Evolutionary conservation across 2,797 vertebrate species (phyloP), one percentile per base, ranked within the genome.

Genomic region (Rhinoraja longicauda): DNA sequence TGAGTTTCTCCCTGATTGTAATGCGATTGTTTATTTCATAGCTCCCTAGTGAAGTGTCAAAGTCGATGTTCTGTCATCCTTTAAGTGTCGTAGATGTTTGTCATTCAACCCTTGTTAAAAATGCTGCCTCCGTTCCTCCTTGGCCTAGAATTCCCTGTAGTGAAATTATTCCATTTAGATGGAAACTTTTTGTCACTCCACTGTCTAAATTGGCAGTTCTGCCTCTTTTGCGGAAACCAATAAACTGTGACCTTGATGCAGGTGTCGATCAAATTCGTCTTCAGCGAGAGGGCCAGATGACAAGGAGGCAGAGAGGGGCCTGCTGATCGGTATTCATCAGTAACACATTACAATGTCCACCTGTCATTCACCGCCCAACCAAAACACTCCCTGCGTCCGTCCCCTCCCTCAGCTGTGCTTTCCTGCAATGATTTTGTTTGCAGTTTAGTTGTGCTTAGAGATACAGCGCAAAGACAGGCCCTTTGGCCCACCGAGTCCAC

Each of bases 181-280:
- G 97, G 97, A 97, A 98, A 98, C 97, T 98, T 98, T 97, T 97
- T 98, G 97, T 98, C 97, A 97, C 97, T 98, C 97, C 96, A n/a
- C 97, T 96, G 97, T 98, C 97, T 97, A 98, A 98, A 98, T 98
- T 98, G 98, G 97, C 97, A 98, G 97, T 97, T 98, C 97, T 97
- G 97, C 95, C 96, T 97, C 97, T 97, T 97, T 97, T 96, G 97
- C 96, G 94, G 96, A 97, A 98, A 97, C 96, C 97, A 98, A 97
- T 98, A 98, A 98, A 98, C 96, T 98, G 97, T 98, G 97, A 98
- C 97, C 96, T 97, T 97, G 97, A 97, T 96, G 97, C 97, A 97
- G 96, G 97, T 97, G 97, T 97, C 98, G 98, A 96, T 98, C 98
- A 98, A 96, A 96, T 95, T 96, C 96, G 97, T 97, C 96, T 96